Conservation (phyloP, 2,797 vertebrate genomes). For the Schizopygopsis pylzovi region DNA sequence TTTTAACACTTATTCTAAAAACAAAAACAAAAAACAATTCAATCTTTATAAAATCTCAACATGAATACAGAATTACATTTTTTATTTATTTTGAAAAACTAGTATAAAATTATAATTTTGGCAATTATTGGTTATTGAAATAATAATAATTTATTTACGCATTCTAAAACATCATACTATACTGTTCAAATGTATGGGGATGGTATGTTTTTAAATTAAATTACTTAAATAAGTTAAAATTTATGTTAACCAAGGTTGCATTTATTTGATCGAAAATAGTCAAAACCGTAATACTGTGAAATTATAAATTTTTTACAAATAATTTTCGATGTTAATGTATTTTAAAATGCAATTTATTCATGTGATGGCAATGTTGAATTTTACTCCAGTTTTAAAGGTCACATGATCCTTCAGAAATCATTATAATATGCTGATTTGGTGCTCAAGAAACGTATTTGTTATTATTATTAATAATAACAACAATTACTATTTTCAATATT, state of each 20-base stretch:
- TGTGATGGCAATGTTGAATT: neutral
- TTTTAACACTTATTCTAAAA: neutral
- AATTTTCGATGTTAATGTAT: neutral
- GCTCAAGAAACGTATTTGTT: neutral
- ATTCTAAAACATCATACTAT: neutral
- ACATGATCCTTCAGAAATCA: neutral
- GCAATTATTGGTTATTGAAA: neutral
- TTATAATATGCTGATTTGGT: neutral
- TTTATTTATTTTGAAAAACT: neutral
- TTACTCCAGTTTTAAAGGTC: neutral
- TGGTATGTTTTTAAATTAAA: fast-evolving
- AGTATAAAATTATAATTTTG: neutral
- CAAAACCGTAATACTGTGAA: neutral
- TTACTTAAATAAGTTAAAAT: too few relatives aligned
- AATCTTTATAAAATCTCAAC: neutral
- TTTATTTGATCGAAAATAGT: neutral
- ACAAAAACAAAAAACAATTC: neutral
- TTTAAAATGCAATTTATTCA: neutral
- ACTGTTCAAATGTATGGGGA: neutral
- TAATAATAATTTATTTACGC: neutral
- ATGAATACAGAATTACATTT: too few relatives aligned
- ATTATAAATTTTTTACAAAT: neutral
- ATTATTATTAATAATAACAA: neutral
- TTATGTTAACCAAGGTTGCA: neutral
- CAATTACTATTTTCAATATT: neutral